Evolutionary conservation across 2,888 invertebrate species (phyloP).

Genomic region (Drosophila pullipes): DNA sequence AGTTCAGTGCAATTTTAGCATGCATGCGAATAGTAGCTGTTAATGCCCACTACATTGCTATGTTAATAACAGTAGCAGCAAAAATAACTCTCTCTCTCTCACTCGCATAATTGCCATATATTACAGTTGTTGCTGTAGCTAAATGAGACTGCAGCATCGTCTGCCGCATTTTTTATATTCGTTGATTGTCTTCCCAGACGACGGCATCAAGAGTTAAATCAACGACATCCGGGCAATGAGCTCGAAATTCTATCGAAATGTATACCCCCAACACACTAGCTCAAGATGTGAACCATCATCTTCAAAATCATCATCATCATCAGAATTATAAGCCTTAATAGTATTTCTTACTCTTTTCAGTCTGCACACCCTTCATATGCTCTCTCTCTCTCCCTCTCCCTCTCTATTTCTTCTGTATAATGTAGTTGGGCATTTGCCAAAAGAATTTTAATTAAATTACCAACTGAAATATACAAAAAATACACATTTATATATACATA

Average conservation of each 20-base stretch:
- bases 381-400: background rate
- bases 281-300: slow-evolving; percentile 17
- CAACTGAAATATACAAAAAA: slow-evolving; percentile 30
- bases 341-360: background rate
- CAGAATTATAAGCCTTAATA: slow-evolving; percentile 29
- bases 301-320: slow-evolving; percentile 10
- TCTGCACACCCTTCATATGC: background rate
- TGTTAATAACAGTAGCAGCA: slow-evolving; percentile 34
- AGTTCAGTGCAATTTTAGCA: slow-evolving; percentile 1
- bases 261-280: slow-evolving; percentile 19
- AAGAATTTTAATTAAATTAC: slow-evolving; percentile 77
- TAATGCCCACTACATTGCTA: slow-evolving; percentile 11
- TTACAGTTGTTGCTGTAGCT: slow-evolving; percentile 21
- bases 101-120: slow-evolving; percentile 5
- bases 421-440: slow-evolving; percentile 70
- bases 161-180: slow-evolving; percentile 28
- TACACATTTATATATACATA: background rate
- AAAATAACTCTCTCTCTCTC: slow-evolving; percentile 8
- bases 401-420: slow-evolving; percentile 11
- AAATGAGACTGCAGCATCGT: slow-evolving; percentile 47
- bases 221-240: slow-evolving; percentile 75
- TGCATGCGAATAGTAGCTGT: background rate
- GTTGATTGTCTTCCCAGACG: slow-evolving; percentile 80
- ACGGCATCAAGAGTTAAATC: slow-evolving; percentile 61
- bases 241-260: slow-evolving; percentile 52